phyloP scores from a whole-genome alignment of 2,888 invertebrate species.

The Folsomia manolachei region DNA sequence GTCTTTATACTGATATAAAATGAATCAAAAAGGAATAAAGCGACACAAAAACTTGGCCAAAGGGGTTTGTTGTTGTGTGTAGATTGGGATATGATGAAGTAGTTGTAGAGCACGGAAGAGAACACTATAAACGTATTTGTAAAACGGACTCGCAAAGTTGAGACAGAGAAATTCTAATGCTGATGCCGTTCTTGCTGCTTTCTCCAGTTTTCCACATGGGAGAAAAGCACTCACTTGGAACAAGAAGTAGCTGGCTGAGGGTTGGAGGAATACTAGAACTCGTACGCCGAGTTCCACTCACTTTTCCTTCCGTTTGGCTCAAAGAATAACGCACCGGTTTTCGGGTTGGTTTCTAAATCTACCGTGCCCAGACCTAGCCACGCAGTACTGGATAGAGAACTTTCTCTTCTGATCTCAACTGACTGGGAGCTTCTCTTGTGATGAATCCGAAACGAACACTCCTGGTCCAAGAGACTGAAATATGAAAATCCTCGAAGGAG shows the following conservation, averaged over 20 bases:
- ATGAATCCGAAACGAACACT: not conserved
- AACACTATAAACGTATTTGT: too few relatives aligned
- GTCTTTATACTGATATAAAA: too few relatives aligned
- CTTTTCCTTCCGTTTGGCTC: not conserved
- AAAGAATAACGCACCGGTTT: not conserved
- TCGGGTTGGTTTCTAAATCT: not conserved
- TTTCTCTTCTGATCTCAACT: not conserved
- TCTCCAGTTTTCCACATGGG: conserved; percentile 23
- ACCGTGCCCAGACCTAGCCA: not conserved
- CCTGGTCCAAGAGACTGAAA: too few relatives aligned
- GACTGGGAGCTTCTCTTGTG: not conserved
- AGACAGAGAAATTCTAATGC: too few relatives aligned
- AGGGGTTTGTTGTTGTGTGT: too few relatives aligned
- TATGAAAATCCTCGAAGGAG: too few relatives aligned
- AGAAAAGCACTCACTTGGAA: conserved; percentile 26
- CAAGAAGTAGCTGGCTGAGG: conserved; percentile 9
- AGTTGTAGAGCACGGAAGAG: too few relatives aligned
- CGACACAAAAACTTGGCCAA: too few relatives aligned
- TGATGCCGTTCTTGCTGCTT: not conserved
- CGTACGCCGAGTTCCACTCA: not conserved
- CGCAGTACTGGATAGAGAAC: not conserved
- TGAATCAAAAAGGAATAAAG: too few relatives aligned
- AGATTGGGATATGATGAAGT: too few relatives aligned
- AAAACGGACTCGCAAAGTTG: too few relatives aligned
- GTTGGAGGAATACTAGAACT: conserved; percentile 23